phyloP scores from a whole-genome alignment of 2,113 vertebrate genomes.

The Regulus satrapa region DNA sequence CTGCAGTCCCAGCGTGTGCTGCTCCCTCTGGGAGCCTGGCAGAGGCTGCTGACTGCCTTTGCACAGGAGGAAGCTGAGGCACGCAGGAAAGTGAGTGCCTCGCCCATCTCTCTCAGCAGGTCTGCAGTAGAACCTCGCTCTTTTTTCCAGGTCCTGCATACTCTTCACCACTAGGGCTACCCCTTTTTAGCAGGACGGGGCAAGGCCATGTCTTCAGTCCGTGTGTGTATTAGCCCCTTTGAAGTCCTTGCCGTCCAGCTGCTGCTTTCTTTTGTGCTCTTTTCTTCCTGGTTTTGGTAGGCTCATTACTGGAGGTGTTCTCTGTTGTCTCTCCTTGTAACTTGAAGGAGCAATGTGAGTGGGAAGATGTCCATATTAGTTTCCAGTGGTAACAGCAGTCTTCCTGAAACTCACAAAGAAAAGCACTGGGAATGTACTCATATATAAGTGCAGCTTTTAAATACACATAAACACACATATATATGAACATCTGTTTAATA shows the following conservation, averaged over 20 bases:
- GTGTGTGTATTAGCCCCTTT: neutral
- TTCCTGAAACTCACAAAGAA: neutral
- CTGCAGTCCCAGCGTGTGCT: fast-evolving
- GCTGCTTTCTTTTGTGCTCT: neutral
- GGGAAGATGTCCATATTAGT: neutral
- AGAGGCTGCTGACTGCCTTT: fast-evolving
- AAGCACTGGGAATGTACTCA: neutral
- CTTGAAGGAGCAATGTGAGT: neutral
- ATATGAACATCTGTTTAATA: neutral
- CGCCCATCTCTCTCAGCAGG: neutral
- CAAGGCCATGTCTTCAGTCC: neutral
- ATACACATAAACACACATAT: neutral
- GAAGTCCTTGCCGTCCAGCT: neutral
- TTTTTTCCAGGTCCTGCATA: neutral
- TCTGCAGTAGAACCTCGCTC: neutral
- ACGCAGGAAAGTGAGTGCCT: fast-evolving
- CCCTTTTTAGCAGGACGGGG: neutral
- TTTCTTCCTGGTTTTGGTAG: neutral
- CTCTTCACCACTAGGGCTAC: neutral
- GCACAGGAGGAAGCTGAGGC: neutral
- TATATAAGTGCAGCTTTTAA: neutral
- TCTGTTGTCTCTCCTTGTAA: neutral
- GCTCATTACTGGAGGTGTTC: neutral
- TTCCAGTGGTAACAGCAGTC: neutral
- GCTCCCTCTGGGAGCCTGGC: neutral